Conservation (phyloP, 2,113 vertebrate species). For the Prochilodus magdalenae region DNA sequence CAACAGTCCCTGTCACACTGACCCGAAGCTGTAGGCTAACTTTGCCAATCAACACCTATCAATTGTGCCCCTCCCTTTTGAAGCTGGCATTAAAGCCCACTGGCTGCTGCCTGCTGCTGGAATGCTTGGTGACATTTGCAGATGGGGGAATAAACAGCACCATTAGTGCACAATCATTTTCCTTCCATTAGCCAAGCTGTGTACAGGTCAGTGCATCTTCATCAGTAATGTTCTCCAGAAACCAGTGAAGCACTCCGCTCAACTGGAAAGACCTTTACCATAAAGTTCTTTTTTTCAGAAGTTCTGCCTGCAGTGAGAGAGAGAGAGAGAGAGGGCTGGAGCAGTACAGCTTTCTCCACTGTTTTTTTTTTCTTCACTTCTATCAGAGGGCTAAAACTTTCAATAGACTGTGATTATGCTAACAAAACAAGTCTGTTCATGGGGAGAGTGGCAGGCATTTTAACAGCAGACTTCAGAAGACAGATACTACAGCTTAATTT, state of each 20-base stretch:
- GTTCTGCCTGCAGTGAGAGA: background rate
- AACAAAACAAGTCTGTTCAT: constrained; percentile 10
- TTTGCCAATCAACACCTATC: constrained; percentile 27
- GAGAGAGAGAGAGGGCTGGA: background rate
- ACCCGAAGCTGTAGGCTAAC: constrained; percentile 35
- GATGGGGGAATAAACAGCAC: constrained; percentile 56
- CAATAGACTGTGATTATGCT: constrained; percentile 21
- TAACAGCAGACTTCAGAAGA: constrained; percentile 1
- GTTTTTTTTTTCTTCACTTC: background rate
- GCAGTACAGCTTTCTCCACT: background rate
- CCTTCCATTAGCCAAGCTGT: constrained; percentile 61
- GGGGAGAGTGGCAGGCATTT: background rate
- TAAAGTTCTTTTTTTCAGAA: background rate
- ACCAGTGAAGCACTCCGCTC: constrained; percentile 14
- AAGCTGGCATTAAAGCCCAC: constrained; percentile 24
- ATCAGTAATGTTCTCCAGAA: constrained; percentile 32
- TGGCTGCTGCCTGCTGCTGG: constrained; percentile 14
- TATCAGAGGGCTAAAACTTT: background rate
- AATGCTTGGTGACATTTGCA: constrained; percentile 59
- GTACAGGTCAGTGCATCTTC: constrained; percentile 65
- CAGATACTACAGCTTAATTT: background rate
- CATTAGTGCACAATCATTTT: constrained; percentile 67
- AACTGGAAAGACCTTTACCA: constrained; percentile 43
- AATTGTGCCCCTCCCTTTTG: constrained; percentile 17
- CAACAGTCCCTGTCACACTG: constrained; percentile 20